Percentiles rank a stretch among this genome's conserved stretches.
phyloP scores from a whole-genome alignment of 1,140 invertebrate species.

The Choristoneura fumiferana region DNA sequence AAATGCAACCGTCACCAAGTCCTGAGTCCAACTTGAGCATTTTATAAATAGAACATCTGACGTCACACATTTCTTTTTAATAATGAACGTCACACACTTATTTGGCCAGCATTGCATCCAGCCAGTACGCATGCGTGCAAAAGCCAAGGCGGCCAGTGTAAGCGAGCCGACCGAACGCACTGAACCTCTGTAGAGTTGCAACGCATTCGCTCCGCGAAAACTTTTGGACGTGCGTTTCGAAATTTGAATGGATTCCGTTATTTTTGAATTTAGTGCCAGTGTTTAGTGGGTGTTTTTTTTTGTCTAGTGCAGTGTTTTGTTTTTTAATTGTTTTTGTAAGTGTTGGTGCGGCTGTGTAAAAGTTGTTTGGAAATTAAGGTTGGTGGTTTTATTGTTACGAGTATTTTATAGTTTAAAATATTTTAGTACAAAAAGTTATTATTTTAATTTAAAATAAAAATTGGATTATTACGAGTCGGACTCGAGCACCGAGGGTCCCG shows the following conservation, averaged over 20 bases:
- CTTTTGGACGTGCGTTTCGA: not conserved
- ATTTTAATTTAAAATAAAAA: no score
- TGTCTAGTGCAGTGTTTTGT: not conserved
- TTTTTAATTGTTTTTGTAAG: not conserved
- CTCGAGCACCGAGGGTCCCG: no score
- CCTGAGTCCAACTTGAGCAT: no score
- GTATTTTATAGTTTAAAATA: no score
- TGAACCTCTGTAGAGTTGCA: not conserved
- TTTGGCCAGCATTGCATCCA: not conserved
- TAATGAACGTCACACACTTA: constrained; percentile 3
- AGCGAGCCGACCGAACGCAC: not conserved
- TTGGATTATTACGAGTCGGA: no score
- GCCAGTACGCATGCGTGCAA: constrained; percentile 1
- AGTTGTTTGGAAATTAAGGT: not conserved
- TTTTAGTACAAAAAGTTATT: no score
- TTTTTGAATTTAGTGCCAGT: not conserved
- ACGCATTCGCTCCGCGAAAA: constrained; percentile 2
- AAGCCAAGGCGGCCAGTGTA: constrained; percentile 3
- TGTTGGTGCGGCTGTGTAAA: not conserved
- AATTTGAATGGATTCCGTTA: constrained; percentile 5
- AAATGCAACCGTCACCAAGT: no score
- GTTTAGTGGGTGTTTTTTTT: not conserved
- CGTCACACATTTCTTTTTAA: not conserved
- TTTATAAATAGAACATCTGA: not conserved
- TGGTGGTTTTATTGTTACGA: not conserved